Evolutionary conservation across 2,113 vertebrate species (phyloP), one percentile per base, ranked within the genome.

Genomic region (Calypte anna): DNA sequence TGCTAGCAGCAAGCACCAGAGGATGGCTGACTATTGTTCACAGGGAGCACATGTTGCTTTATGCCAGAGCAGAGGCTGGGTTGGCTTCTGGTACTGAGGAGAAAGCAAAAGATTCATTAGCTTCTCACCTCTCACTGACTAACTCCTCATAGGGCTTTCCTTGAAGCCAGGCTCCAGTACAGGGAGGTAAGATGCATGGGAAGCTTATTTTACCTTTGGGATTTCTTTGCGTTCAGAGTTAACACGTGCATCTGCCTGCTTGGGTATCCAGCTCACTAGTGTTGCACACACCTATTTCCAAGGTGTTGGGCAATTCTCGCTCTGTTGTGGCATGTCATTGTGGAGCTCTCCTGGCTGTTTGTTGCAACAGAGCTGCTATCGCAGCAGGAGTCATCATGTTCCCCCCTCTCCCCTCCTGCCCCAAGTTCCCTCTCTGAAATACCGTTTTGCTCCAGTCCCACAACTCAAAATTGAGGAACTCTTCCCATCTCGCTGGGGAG

Each of bases 321-420:
- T 93, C 59, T 96, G 87, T 95, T 76, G 64, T 74, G 88, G 96
- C 95, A 90, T 0, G 91, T 90, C 95, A 74, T 70, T 95, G 76
- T 83, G 82, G 79, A 83, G 87, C 68, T 81, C 30, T 91, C 44
- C 64, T 90, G 61, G 50, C 85, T 92, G 58, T 57, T 69, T 28
- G 57, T 97, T 97, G 88, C 94, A 96, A 94, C 94, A 94, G 76
- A 91, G 80, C 64, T 90, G 78, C 87, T 96, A 94, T 97, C 94
- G 3, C 80, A 91, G 94, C 44, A 88, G 64, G 64, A 93, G 93
- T 51, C 44, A 12, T 50, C 22, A 6, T 50, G 50, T 50, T 53
- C 72, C 14, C n/a, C 61, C 46, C 8, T 17, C 5, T 3, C 51
- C 8, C 20, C 5, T 4, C 6, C 53, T 0, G 0, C 69, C 61